A percentile compares a stretch with the other conserved stretches of the same genome.
Evolutionary conservation across 1,140 invertebrate species (phyloP).

Genomic region (Tetraneura akinire): DNA sequence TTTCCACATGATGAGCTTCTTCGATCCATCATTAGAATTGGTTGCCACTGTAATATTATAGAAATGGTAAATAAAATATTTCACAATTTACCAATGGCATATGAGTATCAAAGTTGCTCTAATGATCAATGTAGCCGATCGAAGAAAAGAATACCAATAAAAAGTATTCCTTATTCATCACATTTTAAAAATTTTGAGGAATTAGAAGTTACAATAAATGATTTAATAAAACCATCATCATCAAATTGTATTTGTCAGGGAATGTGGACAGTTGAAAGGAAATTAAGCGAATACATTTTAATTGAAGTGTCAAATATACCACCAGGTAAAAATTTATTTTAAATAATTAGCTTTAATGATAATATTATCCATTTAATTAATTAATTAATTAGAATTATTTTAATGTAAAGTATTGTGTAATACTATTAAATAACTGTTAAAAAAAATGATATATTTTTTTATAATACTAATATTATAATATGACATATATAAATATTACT

Average conservation of each 20-base stretch:
- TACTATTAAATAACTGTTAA: too few relatives aligned
- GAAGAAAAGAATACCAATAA: background rate
- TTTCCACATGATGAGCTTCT: background rate
- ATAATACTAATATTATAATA: too few relatives aligned
- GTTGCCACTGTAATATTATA: background rate
- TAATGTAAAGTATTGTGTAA: too few relatives aligned
- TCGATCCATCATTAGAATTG: background rate
- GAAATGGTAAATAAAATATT: background rate
- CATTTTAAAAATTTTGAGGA: background rate
- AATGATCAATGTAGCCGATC: background rate
- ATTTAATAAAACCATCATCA: background rate
- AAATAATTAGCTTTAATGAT: too few relatives aligned
- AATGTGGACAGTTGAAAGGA: background rate
- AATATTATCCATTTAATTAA: too few relatives aligned
- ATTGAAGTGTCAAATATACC: conserved; percentile 6
- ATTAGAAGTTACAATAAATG: background rate
- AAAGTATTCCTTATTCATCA: background rate
- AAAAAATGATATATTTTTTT: too few relatives aligned
- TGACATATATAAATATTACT: too few relatives aligned
- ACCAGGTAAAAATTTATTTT: background rate
- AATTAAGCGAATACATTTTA: background rate
- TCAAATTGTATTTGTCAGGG: background rate
- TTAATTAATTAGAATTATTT: too few relatives aligned
- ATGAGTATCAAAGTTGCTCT: background rate
- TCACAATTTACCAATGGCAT: background rate